Percentiles rank a stretch among this genome's conserved stretches.
Conservation (phyloP, 2,113 vertebrate genomes). For the Miniopterus natalensis region DNA sequence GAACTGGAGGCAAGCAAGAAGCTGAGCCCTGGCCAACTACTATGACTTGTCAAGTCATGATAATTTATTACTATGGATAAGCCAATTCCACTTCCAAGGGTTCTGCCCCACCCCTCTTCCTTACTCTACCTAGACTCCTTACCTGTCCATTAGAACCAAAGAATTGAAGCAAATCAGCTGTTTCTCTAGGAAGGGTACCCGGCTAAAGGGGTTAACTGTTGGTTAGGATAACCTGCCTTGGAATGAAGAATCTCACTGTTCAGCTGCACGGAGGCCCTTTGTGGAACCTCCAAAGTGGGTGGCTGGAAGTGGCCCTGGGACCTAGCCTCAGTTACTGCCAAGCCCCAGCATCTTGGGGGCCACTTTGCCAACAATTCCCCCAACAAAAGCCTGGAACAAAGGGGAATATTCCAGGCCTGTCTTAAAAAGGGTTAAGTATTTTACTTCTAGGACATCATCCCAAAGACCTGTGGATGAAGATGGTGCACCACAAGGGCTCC, state of each 20-base stretch:
- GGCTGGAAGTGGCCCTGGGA: neutral
- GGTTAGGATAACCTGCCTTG: neutral
- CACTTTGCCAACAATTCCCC: neutral
- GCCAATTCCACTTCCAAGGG: neutral
- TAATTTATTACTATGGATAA: neutral
- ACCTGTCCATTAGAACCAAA: neutral
- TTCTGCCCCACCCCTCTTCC: neutral
- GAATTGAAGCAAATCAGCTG: neutral
- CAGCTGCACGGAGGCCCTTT: accelerated
- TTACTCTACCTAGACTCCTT: neutral
- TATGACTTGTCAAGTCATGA: neutral
- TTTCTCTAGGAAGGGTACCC: neutral
- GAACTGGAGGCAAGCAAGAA: neutral
- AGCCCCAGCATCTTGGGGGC: neutral
- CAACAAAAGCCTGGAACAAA: neutral
- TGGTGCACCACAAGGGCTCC: accelerated
- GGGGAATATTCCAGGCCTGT: neutral
- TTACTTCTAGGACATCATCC: neutral
- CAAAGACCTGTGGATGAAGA: neutral
- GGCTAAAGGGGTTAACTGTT: neutral
- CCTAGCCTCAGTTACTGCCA: neutral
- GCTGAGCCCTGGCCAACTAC: neutral
- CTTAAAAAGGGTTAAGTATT: neutral
- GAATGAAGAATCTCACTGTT: neutral
- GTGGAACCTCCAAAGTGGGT: neutral